Base-by-base conservation (phyloP, 2,888 invertebrate species). In the Machimus rusticus region DNA sequence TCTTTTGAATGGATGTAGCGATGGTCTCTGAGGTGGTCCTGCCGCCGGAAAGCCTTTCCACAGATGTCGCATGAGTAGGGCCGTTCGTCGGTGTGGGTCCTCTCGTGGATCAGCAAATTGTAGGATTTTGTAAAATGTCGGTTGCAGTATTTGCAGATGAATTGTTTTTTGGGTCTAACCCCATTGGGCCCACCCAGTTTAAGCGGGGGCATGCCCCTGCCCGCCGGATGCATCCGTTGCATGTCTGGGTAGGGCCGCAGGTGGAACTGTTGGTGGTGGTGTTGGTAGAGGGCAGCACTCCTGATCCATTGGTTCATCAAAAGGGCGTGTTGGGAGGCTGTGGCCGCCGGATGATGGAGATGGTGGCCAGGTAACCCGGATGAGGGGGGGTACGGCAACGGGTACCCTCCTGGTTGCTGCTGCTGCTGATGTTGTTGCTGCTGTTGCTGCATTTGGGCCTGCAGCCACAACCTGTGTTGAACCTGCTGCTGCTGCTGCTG, bases 1-100 rank as follows among this genome's bases (percentile, higher is more conserved):
- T 99, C 98, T 92, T 99, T 99, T 89, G 98, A 98, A 93, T 99
- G 99, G 89, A 99, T 99, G 93, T 99, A 99, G 92, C 97, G 96
- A 94, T 98, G 97, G 92, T 97, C 97, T 93, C 97, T 95, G 88
- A 98, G 94, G 93, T 98, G 97, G 93, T 99, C 99, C 93, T 99
- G 99, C 90, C 99, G 94, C 89, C 99, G 95, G 94, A 99, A 99
- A 28, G 98, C 98, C 93, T 99, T 99, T 89, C 97, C 97, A 93
- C 99, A 99, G 90, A 98, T 97, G 92, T 99, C 98, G 92, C 99
- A 99, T 66, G 97, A 97, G 93, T 98, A 99, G 14, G 99, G 99
- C 88, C 99, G 94, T 93, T 99, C 99, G 92, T 99, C 98, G 55
- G 99, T 99, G 92, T 99, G 99, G 2, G 99, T 99, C 91, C 98